These are phyloP conservation scores for Nerophis ophidion DNA, from an alignment of 2,113 vertebrate species.

Conservation along the genomic window DNA sequence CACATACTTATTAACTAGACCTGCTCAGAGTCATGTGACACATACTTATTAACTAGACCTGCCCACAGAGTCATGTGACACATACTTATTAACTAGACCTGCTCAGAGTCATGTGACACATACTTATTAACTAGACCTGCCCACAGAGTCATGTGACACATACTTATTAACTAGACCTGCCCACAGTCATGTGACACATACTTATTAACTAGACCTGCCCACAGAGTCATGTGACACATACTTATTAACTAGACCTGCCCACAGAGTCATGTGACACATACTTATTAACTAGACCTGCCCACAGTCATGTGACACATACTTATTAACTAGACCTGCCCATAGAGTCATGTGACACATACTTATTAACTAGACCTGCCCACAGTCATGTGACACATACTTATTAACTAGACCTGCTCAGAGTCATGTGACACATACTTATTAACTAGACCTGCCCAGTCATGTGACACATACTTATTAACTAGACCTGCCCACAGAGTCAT, in stretches of 20 bases:
- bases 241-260: neutral
- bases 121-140: too few species aligned
- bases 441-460: neutral
- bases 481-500: conserved; percentile 76
- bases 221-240: neutral
- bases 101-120: too few species aligned
- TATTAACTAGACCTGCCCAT: neutral
- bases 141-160: neutral
- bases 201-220: neutral
- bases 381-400: conserved; percentile 13
- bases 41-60: neutral
- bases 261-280: too few species aligned
- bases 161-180: neutral
- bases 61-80: neutral
- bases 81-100: neutral
- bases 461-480: neutral
- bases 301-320: neutral
- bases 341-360: conserved; percentile 14
- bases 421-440: neutral
- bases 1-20: neutral
- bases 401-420: neutral
- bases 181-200: neutral
- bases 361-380: neutral
- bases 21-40: fast-evolving
- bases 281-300: too few species aligned